Evolutionary conservation across 1,140 invertebrate species (phyloP), one percentile per base, ranked within the genome.

Genomic region (Drosophila ercepeae): DNA sequence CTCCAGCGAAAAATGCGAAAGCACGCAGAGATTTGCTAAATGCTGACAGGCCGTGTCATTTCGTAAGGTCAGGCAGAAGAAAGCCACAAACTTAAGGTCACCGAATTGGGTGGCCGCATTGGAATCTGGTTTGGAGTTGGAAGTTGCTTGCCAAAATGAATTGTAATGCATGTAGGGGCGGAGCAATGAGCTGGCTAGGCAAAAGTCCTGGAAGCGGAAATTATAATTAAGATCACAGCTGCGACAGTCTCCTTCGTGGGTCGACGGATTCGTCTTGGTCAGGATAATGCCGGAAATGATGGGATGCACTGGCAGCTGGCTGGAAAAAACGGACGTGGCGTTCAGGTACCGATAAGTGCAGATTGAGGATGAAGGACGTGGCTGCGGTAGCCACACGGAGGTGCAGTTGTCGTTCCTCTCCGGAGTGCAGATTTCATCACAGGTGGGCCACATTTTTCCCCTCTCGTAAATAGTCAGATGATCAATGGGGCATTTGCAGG

Each of bases 21-120:
- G 75, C 0, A 93, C 92, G 79, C 95, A 96, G 81, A 96, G 92
- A 91, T 96, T 96, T 2, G 93, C 93, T 29, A 96, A 88, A 50
- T 94, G 90, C 89, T 96, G 94, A 76, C 96, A 96, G 4, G 95
- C 86, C 8, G 67, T 89, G 13, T 60, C 57, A 46, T 89, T 90
- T 4, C 73, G 50, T 5, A 91, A 21, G 1, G 76, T 73, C 54
- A 91, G 41, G 21, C 91, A 91, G 44, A 91, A 90, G 53, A 91
- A 91, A 7, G 82, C 89, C 29, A 90, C 78, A 29, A 90, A 91
- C 67, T 91, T 91, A 1, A 91, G 71, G n/a, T 91, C 75, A 0
- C 78, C 76, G 50, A 79, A 91, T 49, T 89, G 83, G n/a, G 57
- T 42, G 2, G 44, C 41, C 8, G 6, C 8, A 9, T 14, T 23